Evolutionary conservation across 2,888 invertebrate species (phyloP).

Genomic region (Corythucha ciliata): DNA sequence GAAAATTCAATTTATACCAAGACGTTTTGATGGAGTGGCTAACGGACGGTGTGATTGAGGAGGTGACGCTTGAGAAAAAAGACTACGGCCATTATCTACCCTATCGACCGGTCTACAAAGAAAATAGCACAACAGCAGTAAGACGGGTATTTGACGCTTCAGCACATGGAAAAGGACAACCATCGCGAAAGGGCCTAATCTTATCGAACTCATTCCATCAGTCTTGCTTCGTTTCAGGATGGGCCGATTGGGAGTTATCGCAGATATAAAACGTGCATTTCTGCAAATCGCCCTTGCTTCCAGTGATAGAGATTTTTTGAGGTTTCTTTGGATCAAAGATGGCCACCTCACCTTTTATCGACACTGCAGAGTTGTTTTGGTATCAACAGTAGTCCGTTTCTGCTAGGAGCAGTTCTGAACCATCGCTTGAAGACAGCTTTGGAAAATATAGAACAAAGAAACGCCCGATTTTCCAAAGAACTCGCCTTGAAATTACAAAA

Average conservation of each 20-base stretch:
- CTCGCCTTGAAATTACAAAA: neutral
- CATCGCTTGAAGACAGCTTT: constrained; percentile 11
- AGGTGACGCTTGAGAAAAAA: constrained; percentile 28
- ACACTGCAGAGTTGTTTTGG: constrained; percentile 25
- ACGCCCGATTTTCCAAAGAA: neutral
- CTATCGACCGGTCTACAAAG: constrained; percentile 29
- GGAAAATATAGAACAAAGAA: neutral
- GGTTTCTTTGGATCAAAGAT: constrained; percentile 32
- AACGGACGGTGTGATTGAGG: constrained; percentile 35
- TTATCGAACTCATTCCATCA: constrained; percentile 31
- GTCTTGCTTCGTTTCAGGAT: constrained; percentile 24
- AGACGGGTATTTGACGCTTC: constrained; percentile 33
- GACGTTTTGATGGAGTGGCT: constrained; percentile 35
- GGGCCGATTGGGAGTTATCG: constrained; percentile 23
- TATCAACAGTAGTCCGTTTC: constrained; percentile 20
- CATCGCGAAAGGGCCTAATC: constrained; percentile 31
- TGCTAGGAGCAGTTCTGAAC: constrained; percentile 20
- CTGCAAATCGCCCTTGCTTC: constrained; percentile 34
- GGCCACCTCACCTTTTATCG: constrained; percentile 13
- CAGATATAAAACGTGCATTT: constrained; percentile 37
- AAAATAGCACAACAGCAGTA: constrained; percentile 24
- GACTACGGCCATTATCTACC: constrained; percentile 22
- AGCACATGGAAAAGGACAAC: constrained; percentile 16
- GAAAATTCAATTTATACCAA: constrained; percentile 30
- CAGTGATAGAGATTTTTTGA: constrained; percentile 35